Percentiles rank a stretch among this genome's conserved stretches.
phyloP scores from a whole-genome alignment of 2,888 invertebrate species.

The Nezara viridula region DNA sequence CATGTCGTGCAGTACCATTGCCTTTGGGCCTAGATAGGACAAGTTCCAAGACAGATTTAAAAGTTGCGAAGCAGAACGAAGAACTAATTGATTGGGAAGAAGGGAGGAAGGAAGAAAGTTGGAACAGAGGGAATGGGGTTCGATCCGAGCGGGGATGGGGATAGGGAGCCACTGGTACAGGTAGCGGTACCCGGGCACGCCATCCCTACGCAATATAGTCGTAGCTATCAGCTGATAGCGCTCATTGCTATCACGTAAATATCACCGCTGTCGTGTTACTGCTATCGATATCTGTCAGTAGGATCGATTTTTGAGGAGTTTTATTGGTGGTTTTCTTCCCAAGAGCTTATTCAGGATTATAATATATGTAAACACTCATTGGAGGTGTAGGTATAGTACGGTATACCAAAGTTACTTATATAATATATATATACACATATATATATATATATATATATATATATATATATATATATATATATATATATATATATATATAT shows the following conservation, averaged over 20 bases:
- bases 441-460: too few relatives aligned
- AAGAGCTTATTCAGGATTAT: too few relatives aligned
- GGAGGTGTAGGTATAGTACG: too few relatives aligned
- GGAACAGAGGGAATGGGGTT: background rate
- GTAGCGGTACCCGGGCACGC: background rate
- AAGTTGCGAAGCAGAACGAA: background rate
- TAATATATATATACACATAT: too few relatives aligned
- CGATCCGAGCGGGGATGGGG: background rate
- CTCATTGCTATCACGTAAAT: background rate
- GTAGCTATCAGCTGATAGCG: background rate
- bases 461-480: too few relatives aligned
- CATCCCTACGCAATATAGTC: conserved; percentile 36
- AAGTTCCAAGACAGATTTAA: background rate
- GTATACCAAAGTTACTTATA: too few relatives aligned
- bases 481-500: too few relatives aligned
- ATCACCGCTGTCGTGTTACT: background rate
- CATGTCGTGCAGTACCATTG: background rate
- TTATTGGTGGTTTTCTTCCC: too few relatives aligned
- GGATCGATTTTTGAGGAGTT: background rate
- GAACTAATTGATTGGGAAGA: background rate
- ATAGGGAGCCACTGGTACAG: background rate
- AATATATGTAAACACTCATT: too few relatives aligned
- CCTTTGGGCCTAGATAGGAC: background rate
- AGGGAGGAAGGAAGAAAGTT: too few relatives aligned
- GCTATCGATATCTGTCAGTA: background rate